Percentiles rank a stretch among this genome's conserved stretches.
Conservation (phyloP, 2,113 vertebrate species). For the Entomyzon cyanotis region DNA sequence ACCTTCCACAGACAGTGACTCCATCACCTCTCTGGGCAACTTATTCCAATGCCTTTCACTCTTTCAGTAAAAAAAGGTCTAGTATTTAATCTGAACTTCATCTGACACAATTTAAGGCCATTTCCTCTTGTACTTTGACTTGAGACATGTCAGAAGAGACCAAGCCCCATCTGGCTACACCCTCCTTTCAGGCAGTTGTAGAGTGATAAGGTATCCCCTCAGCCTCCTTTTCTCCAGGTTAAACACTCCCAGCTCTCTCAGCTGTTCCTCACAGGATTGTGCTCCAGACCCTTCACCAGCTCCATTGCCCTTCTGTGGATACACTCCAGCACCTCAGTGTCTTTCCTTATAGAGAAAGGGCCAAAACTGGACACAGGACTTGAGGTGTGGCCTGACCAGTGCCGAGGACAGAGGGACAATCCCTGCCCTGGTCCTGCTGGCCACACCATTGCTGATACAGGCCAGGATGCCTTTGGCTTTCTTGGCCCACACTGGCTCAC, state of each 20-base stretch:
- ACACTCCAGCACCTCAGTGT: neutral
- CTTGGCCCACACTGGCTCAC: neutral
- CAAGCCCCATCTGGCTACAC: rapidly evolving
- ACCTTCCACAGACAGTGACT: neutral
- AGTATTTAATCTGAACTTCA: neutral
- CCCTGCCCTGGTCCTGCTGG: neutral
- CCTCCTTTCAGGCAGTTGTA: neutral
- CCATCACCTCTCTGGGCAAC: neutral
- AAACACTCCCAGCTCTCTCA: neutral
- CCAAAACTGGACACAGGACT: neutral
- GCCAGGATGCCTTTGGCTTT: neutral
- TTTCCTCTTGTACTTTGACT: neutral
- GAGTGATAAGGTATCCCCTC: neutral
- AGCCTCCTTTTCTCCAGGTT: neutral
- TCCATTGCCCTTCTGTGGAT: neutral
- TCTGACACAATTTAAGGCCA: neutral
- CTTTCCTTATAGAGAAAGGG: no score
- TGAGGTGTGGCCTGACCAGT: neutral
- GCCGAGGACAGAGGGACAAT: neutral
- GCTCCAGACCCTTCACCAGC: neutral
- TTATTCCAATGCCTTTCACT: neutral
- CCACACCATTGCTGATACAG: neutral
- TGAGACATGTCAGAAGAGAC: neutral
- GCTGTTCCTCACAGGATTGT: neutral
- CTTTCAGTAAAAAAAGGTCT: neutral